These are phyloP conservation scores for Atrina japonica DNA, from an alignment of 2,888 invertebrate species.

Conservation along the genomic window DNA sequence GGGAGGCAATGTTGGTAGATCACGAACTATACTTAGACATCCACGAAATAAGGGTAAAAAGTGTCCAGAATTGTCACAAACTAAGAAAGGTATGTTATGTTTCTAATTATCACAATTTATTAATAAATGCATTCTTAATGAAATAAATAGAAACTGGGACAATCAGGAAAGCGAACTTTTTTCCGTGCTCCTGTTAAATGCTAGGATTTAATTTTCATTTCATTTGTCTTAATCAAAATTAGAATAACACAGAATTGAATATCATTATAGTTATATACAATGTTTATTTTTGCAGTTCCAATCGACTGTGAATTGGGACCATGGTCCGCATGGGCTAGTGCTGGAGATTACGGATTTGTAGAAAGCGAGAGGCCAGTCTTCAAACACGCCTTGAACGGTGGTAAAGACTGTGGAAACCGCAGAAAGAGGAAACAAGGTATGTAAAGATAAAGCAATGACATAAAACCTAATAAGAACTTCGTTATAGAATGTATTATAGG, in stretches of 20 bases:
- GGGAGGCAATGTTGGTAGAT: conserved; percentile 8
- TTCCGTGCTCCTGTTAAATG: background rate
- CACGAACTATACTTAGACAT: conserved; percentile 13
- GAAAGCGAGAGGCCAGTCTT: conserved; percentile 1
- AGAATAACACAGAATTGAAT: no score
- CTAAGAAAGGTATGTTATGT: conserved; percentile 14
- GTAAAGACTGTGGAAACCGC: background rate
- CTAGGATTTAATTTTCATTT: background rate
- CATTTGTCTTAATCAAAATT: background rate
- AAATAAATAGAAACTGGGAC: background rate
- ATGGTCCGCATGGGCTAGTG: conserved; percentile 7
- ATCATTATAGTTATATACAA: no score
- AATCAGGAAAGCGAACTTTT: background rate
- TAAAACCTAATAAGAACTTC: no score
- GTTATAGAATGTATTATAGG: no score
- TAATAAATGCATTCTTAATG: background rate
- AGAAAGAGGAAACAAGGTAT: background rate
- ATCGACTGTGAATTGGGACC: conserved; percentile 28
- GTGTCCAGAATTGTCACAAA: conserved; percentile 14
- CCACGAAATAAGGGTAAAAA: conserved; percentile 4
- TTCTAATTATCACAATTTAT: background rate
- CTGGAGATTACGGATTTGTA: conserved; percentile 1
- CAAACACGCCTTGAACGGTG: conserved; percentile 11
- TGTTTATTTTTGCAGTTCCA: conserved; percentile 5
- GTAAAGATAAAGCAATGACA: no score